Conservation (phyloP, 30 jellyfish, hydroid and myxozoan genomes). For the Pelagia noctiluca region DNA sequence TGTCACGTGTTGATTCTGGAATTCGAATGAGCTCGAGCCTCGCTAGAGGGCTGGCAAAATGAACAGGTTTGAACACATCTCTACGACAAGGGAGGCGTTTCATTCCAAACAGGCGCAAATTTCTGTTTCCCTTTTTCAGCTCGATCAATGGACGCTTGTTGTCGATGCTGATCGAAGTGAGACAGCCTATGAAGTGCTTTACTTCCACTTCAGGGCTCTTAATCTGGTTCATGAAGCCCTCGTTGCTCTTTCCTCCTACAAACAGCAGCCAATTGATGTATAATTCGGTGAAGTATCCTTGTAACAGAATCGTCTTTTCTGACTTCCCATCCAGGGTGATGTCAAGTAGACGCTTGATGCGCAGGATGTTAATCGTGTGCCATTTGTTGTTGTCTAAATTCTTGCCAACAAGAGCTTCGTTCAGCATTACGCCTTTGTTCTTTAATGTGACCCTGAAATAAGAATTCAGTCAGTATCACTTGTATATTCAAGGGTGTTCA, state of each 20-base stretch:
- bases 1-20: conserved; percentile 23
- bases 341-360: conserved; percentile 49
- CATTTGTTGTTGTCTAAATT: conserved; percentile 63
- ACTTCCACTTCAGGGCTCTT: not conserved
- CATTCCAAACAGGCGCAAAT: conserved; percentile 44
- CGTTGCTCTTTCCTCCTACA: conserved; percentile 64
- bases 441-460: conserved; percentile 37
- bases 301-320: conserved; percentile 51
- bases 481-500: not conserved
- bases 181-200: conserved; percentile 60
- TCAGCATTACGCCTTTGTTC: conserved; percentile 18
- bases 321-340: conserved; percentile 42
- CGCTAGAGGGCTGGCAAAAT: conserved; percentile 65
- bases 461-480: not conserved
- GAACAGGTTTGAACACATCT: conserved; percentile 54
- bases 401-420: conserved; percentile 57
- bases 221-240: not conserved
- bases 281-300: conserved; percentile 60
- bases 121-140: conserved; percentile 37
- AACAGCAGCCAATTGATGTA: conserved; percentile 38
- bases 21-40: conserved; percentile 44
- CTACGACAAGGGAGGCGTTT: conserved; percentile 30
- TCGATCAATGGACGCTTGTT: conserved; percentile 61
- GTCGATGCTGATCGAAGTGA: conserved; percentile 50
- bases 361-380: conserved; percentile 58